Percentiles rank a stretch among this genome's conserved stretches.
phyloP scores from a whole-genome alignment of 2,113 vertebrate species.

The Hypocryptadius cinnamomeus region DNA sequence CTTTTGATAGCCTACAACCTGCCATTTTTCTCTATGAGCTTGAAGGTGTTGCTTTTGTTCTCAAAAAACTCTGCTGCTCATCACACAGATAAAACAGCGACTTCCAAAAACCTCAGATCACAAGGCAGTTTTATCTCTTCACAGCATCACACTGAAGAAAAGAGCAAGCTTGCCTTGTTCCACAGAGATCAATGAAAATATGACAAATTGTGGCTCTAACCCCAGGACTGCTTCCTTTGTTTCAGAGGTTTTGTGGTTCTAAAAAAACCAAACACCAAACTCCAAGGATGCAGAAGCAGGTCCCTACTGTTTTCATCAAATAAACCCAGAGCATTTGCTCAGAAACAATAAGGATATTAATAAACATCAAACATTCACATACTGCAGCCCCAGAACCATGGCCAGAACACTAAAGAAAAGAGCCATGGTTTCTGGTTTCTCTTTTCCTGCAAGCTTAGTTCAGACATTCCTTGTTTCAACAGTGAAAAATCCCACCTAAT shows the following conservation, averaged over 20 bases:
- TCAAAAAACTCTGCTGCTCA: not conserved
- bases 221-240: conserved; percentile 9
- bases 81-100: not conserved
- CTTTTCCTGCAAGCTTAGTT: not conserved
- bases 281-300: not conserved
- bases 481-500: conserved; percentile 9
- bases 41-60: not conserved
- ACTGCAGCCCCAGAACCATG: not conserved
- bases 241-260: not conserved
- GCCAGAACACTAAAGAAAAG: not conserved
- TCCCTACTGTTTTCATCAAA: not conserved
- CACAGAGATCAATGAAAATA: not conserved
- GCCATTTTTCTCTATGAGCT: not conserved
- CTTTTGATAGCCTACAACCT: not conserved
- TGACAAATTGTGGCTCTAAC: not conserved
- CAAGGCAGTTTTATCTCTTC: conserved; percentile 23
- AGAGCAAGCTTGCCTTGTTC: not conserved
- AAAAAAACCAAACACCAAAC: not conserved
- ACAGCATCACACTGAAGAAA: not conserved
- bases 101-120: not conserved
- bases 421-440: not conserved
- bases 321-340: not conserved
- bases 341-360: conserved; percentile 8
- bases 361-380: conserved; percentile 12
- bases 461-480: not conserved